phyloP scores from a whole-genome alignment of 2,888 invertebrate species.

The Caenorhabditis auriculariae region DNA sequence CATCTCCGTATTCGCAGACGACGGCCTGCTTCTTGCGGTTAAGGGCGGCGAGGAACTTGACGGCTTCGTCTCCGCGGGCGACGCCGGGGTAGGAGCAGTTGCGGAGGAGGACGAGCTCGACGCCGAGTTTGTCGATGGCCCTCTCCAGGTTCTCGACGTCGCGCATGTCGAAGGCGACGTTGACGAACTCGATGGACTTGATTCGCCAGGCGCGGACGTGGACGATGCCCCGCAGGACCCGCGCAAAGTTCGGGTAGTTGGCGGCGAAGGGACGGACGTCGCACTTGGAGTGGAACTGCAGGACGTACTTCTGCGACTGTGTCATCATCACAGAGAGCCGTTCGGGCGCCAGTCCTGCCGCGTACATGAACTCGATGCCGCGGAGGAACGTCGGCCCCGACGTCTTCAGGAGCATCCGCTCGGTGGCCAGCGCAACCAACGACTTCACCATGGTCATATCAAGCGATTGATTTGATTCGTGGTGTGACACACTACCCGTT shows the following conservation, averaged over 20 bases:
- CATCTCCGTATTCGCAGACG: conserved; percentile 49
- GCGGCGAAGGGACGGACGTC: conserved; percentile 50
- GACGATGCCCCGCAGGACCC: conserved; percentile 38
- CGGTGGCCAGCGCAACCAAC: conserved; percentile 47
- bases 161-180: conserved; percentile 43
- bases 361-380: conserved; percentile 45
- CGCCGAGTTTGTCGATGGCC: conserved; percentile 45
- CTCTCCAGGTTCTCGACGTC: conserved; percentile 45
- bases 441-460: conserved; percentile 43
- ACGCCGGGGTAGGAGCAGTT: conserved; percentile 48
- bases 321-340: conserved; percentile 44
- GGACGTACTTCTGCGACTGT: conserved; percentile 40
- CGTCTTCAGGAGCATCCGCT: conserved; percentile 48
- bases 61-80: conserved; percentile 37
- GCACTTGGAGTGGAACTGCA: conserved; percentile 49
- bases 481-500: too few species aligned
- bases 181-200: conserved; percentile 49
- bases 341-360: conserved; percentile 40
- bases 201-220: conserved; percentile 47
- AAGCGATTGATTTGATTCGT: too few species aligned
- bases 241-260: conserved; percentile 37
- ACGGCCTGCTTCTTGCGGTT: conserved; percentile 48
- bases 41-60: conserved; percentile 39
- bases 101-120: conserved; percentile 42
- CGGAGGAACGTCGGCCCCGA: conserved; percentile 40